Percentiles rank a stretch among this genome's conserved stretches.
Evolutionary conservation across 2,888 invertebrate species (phyloP).

Genomic region (Bimastos eiseni): DNA sequence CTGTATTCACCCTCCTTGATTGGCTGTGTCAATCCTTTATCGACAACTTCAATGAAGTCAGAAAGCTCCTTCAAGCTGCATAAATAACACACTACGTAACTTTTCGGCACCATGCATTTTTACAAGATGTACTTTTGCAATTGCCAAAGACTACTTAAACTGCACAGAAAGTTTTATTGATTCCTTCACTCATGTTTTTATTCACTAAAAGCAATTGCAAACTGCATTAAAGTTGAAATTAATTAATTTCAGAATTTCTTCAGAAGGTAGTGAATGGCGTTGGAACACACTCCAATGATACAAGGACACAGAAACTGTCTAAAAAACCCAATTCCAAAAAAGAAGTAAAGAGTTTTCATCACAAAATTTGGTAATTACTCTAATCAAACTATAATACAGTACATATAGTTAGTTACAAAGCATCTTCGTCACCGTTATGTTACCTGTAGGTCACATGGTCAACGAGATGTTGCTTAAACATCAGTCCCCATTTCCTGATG

Average conservation of each 20-base stretch:
- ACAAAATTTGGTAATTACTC: not conserved
- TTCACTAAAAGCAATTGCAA: not conserved
- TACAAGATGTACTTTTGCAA: not conserved
- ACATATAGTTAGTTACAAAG: not conserved
- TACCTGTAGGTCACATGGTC: slow-evolving; percentile 79
- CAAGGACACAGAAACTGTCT: not conserved
- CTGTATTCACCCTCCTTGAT: slow-evolving; percentile 86
- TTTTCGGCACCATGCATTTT: not conserved
- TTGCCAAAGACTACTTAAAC: not conserved
- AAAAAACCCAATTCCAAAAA: not conserved
- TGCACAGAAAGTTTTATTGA: not conserved
- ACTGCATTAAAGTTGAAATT: not conserved
- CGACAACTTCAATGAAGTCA: slow-evolving; percentile 84
- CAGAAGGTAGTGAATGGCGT: not conserved
- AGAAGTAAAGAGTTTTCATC: not conserved
- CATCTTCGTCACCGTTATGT: not conserved
- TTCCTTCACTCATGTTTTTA: not conserved
- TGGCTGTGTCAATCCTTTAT: slow-evolving; percentile 79
- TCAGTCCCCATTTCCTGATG: slow-evolving; percentile 90
- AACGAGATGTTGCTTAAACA: slow-evolving; percentile 92
- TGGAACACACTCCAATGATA: not conserved
- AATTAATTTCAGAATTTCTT: not conserved
- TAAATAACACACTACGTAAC: too few species aligned
- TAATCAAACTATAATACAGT: not conserved
- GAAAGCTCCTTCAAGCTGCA: slow-evolving; percentile 80